Percentiles rank a stretch among this genome's conserved stretches.
Conservation (phyloP, 2,113 vertebrate species). For the Euleptes europaea region DNA sequence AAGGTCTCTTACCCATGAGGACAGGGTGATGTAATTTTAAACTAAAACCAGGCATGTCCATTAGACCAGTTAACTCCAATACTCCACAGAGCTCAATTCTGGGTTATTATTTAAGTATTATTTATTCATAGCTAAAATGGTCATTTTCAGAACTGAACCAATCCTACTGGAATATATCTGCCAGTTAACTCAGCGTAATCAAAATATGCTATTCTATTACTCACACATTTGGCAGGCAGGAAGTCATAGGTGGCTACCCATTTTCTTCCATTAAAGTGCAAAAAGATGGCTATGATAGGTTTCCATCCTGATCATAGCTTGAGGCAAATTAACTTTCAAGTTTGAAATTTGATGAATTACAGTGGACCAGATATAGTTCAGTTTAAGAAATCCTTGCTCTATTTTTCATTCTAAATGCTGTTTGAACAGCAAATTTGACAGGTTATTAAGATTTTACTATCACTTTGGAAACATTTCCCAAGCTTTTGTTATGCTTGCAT, state of each 20-base stretch:
- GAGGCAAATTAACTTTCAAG: constrained; percentile 59
- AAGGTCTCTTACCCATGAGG: not conserved
- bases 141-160: not conserved
- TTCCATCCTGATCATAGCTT: constrained; percentile 30
- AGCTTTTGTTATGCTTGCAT: constrained; percentile 11
- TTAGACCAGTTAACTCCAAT: not conserved
- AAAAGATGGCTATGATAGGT: constrained; percentile 32
- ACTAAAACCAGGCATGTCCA: not conserved
- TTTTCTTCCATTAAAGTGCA: constrained; percentile 44
- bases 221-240: not conserved
- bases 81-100: not conserved
- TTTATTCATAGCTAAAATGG: not conserved
- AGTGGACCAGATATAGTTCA: constrained; percentile 44
- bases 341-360: constrained; percentile 62
- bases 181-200: not conserved
- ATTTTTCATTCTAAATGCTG: constrained; percentile 46
- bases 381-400: constrained; percentile 50
- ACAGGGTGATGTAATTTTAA: not conserved
- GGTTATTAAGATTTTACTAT: constrained; percentile 57
- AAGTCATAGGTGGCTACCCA: not conserved
- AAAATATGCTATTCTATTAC: constrained; percentile 1
- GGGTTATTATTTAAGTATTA: not conserved
- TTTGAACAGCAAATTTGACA: constrained; percentile 40
- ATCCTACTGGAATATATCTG: not conserved
- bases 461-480: constrained; percentile 59